A percentile compares a stretch with the other conserved stretches of the same genome.
These are phyloP conservation scores for Colletes gigas DNA, from an alignment of 1,140 invertebrate species.

Conservation along the genomic window DNA sequence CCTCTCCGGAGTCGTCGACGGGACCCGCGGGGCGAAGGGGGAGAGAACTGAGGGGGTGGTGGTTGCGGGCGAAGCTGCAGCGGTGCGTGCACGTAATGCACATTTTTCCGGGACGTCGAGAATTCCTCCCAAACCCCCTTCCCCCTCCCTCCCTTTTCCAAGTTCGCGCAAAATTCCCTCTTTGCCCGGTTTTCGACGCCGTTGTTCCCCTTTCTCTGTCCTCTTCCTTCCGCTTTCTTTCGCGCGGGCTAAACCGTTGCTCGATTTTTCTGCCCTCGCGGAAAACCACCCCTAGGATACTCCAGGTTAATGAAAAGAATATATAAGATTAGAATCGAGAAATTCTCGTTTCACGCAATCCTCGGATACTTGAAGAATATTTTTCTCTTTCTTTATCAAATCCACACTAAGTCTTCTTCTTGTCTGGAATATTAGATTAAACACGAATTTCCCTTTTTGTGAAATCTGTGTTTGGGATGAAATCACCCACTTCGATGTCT, in stretches of 20 bases:
- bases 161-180: slow-evolving; percentile 35
- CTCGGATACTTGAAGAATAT: too few species aligned
- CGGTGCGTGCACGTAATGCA: slow-evolving; percentile 61
- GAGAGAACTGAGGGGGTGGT: neutral
- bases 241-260: slow-evolving; percentile 3
- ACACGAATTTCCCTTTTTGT: too few species aligned
- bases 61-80: slow-evolving; percentile 39
- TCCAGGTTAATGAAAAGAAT: too few species aligned
- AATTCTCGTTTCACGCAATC: too few species aligned
- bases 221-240: slow-evolving; percentile 5
- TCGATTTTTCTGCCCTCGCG: neutral
- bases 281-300: neutral
- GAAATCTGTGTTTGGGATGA: too few species aligned
- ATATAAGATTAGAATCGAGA: too few species aligned
- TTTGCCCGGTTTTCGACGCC: slow-evolving; percentile 6
- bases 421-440: too few species aligned
- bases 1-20: slow-evolving; percentile 24
- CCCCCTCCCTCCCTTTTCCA: neutral
- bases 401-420: too few species aligned
- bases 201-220: slow-evolving; percentile 15
- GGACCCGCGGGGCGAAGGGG: slow-evolving; percentile 8
- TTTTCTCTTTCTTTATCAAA: too few species aligned
- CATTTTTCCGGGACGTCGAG: slow-evolving; percentile 63
- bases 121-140: slow-evolving; percentile 46
- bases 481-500: too few species aligned